Percentiles rank a stretch among this genome's conserved stretches.
Conservation (phyloP, 2,113 vertebrate species). For the Planiliza haematocheilus region DNA sequence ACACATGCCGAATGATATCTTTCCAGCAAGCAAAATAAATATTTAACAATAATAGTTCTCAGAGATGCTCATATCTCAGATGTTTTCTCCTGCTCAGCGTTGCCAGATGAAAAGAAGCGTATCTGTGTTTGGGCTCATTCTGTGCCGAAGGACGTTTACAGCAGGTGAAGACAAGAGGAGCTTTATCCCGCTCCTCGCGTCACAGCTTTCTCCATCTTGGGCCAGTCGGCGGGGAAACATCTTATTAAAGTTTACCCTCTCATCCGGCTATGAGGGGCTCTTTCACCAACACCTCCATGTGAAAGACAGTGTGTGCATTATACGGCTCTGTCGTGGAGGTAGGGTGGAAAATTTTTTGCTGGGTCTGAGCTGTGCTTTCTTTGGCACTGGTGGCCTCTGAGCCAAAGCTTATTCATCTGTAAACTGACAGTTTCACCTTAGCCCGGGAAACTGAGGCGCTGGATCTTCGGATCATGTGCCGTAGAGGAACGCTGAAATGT, state of each 20-base stretch:
- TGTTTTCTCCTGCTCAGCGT: conserved; percentile 43
- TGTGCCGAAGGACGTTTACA: conserved; percentile 21
- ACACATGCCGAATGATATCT: conserved; percentile 47
- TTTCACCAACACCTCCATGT: conserved; percentile 56
- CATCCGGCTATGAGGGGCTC: conserved; percentile 51
- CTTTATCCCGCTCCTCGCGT: conserved; percentile 49
- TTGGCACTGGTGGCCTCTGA: conserved; percentile 74
- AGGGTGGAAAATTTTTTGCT: conserved; percentile 74
- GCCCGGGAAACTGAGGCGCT: conserved; percentile 65
- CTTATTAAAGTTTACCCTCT: conserved; percentile 67
- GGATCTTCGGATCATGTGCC: conserved; percentile 48
- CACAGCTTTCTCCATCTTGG: conserved; percentile 46
- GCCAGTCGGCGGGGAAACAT: conserved; percentile 59
- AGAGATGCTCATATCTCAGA: conserved; percentile 45
- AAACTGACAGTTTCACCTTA: conserved; percentile 78
- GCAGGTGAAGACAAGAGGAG: conserved; percentile 57
- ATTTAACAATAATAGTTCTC: conserved; percentile 57
- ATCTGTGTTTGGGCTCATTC: conserved; percentile 37
- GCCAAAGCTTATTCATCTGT: conserved; percentile 77
- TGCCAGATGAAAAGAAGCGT: conserved; percentile 29
- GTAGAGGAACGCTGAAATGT: conserved; percentile 21
- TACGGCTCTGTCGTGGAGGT: conserved; percentile 59
- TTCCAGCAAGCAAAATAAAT: conserved; percentile 46
- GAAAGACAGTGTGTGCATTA: conserved; percentile 76
- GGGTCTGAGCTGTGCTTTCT: conserved; percentile 78